These are phyloP conservation scores for Scomber japonicus DNA, from an alignment of 2,113 vertebrate genomes.

Conservation along the genomic window DNA sequence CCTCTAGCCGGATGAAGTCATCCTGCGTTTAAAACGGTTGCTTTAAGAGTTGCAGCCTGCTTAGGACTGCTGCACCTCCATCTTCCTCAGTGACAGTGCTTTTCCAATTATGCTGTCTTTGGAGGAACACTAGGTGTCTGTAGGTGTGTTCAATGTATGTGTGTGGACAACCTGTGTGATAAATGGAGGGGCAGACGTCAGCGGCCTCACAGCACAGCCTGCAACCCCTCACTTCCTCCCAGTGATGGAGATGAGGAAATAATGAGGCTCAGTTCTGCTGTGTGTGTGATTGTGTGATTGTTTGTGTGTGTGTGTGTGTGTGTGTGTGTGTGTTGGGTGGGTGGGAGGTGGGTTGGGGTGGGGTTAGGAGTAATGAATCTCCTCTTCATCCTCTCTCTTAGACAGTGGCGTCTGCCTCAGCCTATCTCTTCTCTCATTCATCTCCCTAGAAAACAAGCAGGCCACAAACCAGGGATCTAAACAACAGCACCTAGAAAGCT, in stretches of 20 bases:
- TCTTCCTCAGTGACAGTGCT: constrained; percentile 66
- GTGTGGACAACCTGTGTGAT: constrained; percentile 43
- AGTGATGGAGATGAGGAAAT: constrained; percentile 77
- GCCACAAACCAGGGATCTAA: constrained; percentile 55
- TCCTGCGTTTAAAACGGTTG: constrained; percentile 30
- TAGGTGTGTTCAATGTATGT: constrained; percentile 30
- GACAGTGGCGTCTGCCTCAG: constrained; percentile 77
- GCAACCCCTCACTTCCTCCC: constrained; percentile 66
- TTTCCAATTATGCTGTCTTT: constrained; percentile 65
- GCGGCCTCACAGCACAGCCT: constrained; percentile 54
- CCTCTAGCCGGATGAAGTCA: constrained; percentile 40
- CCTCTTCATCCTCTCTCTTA: constrained; percentile 72
- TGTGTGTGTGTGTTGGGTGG: constrained; percentile 1
- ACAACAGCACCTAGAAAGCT: constrained; percentile 42
- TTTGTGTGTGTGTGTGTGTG: neutral
- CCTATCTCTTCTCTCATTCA: constrained; percentile 69
- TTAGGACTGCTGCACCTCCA: constrained; percentile 53
- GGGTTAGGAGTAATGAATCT: constrained; percentile 70
- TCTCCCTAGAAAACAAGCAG: constrained; percentile 76
- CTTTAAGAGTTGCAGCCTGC: constrained; percentile 52
- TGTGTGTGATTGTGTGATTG: neutral
- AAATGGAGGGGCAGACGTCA: constrained; percentile 72
- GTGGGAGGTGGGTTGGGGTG: neutral
- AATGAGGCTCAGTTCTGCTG: constrained; percentile 66
- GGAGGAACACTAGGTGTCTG: constrained; percentile 36